These are phyloP conservation scores for Drosophila siamana DNA, from an alignment of 2,888 invertebrate genomes.

Conservation along the genomic window DNA sequence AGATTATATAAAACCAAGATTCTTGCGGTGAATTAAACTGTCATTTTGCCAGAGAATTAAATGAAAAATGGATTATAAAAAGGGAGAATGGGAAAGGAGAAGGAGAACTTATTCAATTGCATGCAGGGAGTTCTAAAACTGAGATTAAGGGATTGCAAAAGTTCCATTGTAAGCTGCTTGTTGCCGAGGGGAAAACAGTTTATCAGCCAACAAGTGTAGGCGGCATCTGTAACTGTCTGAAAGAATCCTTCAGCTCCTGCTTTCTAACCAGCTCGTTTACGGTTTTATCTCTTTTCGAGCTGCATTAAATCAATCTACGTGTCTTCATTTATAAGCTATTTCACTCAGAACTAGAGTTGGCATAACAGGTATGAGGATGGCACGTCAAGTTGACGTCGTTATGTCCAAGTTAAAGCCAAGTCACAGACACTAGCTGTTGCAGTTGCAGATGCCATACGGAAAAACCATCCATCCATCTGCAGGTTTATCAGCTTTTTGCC, in stretches of 20 bases:
- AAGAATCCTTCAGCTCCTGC: no score
- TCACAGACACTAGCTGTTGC: no score
- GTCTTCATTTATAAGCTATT: constrained; percentile 11
- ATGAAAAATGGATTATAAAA: neutral
- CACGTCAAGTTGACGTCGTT: neutral
- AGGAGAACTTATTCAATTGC: neutral
- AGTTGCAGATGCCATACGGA: constrained; percentile 6
- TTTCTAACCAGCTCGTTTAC: constrained; percentile 2
- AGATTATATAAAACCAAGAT: constrained; percentile 1
- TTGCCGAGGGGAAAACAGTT: neutral
- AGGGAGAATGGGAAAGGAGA: neutral
- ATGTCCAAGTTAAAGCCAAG: neutral
- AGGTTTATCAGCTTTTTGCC: constrained; percentile 2
- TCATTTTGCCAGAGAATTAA: neutral
- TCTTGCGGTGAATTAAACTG: constrained; percentile 11
- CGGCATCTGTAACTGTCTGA: neutral
- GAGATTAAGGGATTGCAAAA: neutral
- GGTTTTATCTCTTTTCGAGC: neutral
- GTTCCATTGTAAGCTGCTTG: neutral
- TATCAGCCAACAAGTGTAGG: neutral
- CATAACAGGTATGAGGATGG: neutral
- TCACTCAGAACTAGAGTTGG: neutral
- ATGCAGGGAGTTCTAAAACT: neutral
- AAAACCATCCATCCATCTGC: neutral
- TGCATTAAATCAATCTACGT: constrained; percentile 2